Evolutionary conservation across 2,113 vertebrate genomes (phyloP), one percentile per base, ranked within the genome.

Genomic region (Prinia subflava): DNA sequence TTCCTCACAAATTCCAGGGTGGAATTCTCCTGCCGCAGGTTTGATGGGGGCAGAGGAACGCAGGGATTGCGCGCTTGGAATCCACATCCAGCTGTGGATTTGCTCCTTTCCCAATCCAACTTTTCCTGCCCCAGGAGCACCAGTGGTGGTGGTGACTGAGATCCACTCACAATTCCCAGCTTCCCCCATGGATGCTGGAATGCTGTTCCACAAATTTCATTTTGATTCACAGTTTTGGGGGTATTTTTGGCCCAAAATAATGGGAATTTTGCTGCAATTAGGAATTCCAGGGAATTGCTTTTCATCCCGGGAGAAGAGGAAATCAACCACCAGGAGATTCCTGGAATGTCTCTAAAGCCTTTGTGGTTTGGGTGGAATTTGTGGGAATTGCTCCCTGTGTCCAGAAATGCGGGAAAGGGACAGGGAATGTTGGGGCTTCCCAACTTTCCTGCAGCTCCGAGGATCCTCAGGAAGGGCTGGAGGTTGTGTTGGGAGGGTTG

Each of bases 11-110:
- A 22, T 85, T 77, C 59, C 52, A 62, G 53, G 35, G 7, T 15
- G 49, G 63, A 52, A 53, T 80, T 83, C 73, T 83, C n/a, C 30
- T 86, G 2, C 23, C 12, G 23, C 20, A 11, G 64, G 25, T 28
- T 9, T 22, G 19, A 25, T 28, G 1, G 1, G 33, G 33, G 30
- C 37, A n/a, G n/a, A n/a, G n/a, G n/a, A n/a, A 6, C 16, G 39
- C 46, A 6, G 78, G 28, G 52, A 14, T 19, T 6, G 1, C 24
- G 28, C 3, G 0, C 33, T 20, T 47, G 44, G 44, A 64, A 52
- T 50, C 49, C 23, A 21, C 1, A 0, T 9, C 17, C 8, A 18
- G 4, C 0, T 24, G n/a, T 6, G 64, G 27, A 17, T 69, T 65
- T 67, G 15, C 68, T 71, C 57, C 53, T 75, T 59, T 50, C 70